These are phyloP conservation scores for Erebia ligea DNA, from an alignment of 2,888 invertebrate species.

Conservation along the genomic window DNA sequence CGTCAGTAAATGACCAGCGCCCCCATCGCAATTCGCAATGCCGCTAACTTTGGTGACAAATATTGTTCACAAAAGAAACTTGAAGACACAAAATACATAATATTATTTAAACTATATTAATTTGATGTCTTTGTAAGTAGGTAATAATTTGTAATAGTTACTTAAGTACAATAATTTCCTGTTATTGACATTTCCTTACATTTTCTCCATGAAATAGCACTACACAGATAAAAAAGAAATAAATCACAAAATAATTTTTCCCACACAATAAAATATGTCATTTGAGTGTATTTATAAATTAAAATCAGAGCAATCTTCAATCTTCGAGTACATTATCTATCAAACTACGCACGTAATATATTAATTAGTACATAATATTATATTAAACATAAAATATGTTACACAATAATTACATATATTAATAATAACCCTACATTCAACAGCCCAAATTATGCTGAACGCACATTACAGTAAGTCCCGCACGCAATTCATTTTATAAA, in stretches of 20 bases:
- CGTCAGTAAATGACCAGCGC: too few species aligned
- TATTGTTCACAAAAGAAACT: background rate
- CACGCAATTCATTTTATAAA: background rate
- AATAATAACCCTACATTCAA: background rate
- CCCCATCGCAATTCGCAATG: background rate
- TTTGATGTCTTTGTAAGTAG: background rate
- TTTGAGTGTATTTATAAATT: background rate
- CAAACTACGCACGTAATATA: background rate
- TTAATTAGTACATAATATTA: background rate
- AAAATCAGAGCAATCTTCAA: background rate
- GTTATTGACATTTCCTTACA: background rate
- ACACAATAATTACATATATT: background rate
- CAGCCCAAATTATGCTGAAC: slow-evolving; percentile 1
- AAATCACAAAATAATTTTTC: background rate
- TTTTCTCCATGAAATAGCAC: background rate
- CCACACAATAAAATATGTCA: background rate
- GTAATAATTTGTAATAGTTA: background rate
- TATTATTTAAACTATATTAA: background rate
- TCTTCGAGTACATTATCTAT: background rate
- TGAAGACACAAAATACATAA: background rate
- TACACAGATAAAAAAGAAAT: background rate
- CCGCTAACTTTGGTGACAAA: background rate
- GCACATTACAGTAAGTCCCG: background rate
- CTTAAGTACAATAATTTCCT: background rate
- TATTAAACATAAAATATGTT: slow-evolving; percentile 2